Evolutionary conservation across 2,797 vertebrate genomes (phyloP), one percentile per base, ranked within the genome.

Genomic region (Pagetopsis macropterus): DNA sequence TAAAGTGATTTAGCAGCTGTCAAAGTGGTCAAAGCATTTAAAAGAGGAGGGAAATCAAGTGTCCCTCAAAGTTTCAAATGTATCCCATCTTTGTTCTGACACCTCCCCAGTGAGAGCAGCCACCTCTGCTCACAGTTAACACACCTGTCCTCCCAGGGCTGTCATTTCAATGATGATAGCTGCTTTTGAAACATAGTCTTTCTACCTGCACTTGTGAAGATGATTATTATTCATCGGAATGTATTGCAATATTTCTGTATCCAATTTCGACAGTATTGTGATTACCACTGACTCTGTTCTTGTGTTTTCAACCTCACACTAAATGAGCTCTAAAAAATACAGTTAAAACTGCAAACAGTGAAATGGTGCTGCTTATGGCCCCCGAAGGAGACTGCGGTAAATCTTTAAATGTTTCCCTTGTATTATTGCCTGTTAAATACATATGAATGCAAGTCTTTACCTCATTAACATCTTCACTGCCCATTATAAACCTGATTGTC

Each of bases 1-100:
- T 75, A 65, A 73, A 79, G 55, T 82, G 63, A 80, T 76, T 77
- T 48, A 75, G 61, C 68, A 61, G 72, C 74, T 80, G 75, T n/a
- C 59, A 72, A 71, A 76, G 40, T 70, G 65, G 65, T 76, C 73
- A 72, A 61, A 70, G 48, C 64, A 78, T 75, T 78, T 73, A 64
- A 83, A 51, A 72, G 12, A 63, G 64, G 16, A 75, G 46, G 27
- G 37, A 66, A 74, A 85, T 77, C 4, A 83, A 82, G 70, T 63
- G 65, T 37, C 67, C 70, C 49, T 69, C 58, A 70, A 63, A 73
- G 15, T 59, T 75, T 78, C 17, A 67, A 68, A 59, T 60, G 31
- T 33, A 61, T 61, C 50, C 14, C 51, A 61, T 45, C 33, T 70
- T 71, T 61, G 43, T 78, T 70, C 52, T 45, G 43, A 58, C 49